Percentiles rank a stretch among this genome's conserved stretches.
Conservation (phyloP, 1,140 invertebrate species). For the Drosophila dunni region DNA sequence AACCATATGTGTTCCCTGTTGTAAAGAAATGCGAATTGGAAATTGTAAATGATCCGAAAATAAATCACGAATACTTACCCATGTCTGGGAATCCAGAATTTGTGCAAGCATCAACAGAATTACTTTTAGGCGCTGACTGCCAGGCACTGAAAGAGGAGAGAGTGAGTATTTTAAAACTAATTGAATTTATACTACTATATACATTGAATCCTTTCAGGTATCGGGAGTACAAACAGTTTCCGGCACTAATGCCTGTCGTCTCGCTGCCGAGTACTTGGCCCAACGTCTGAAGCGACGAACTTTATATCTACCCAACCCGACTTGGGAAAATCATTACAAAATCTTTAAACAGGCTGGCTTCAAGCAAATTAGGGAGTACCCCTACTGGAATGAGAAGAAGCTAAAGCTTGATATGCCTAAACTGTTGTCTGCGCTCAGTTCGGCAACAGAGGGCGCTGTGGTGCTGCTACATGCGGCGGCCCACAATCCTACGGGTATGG, state of each 20-base stretch:
- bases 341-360: slow-evolving; percentile 95
- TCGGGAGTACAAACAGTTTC: slow-evolving; percentile 92
- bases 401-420: slow-evolving; percentile 94
- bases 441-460: slow-evolving; percentile 96
- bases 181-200: neutral
- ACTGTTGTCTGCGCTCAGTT: slow-evolving; percentile 86
- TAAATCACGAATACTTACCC: slow-evolving; percentile 98
- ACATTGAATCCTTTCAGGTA: slow-evolving; percentile 40
- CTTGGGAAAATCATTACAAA: slow-evolving; percentile 98
- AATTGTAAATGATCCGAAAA: slow-evolving; percentile 55
- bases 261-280: slow-evolving; percentile 95
- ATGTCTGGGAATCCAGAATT: slow-evolving; percentile 93
- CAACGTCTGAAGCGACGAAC: slow-evolving; percentile 91
- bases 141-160: slow-evolving; percentile 89
- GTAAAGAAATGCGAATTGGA: slow-evolving; percentile 85
- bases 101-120: slow-evolving; percentile 90
- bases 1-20: slow-evolving; percentile 95
- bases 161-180: slow-evolving; percentile 81
- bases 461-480: slow-evolving; percentile 98
- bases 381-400: slow-evolving; percentile 97
- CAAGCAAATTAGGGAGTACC: slow-evolving; percentile 92
- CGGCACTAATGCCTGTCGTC: slow-evolving; percentile 96
- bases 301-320: slow-evolving; percentile 95
- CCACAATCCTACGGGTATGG: slow-evolving; percentile 99
- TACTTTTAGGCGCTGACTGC: slow-evolving; percentile 95